phyloP scores from a whole-genome alignment of 2,113 vertebrate species.

The Phyllopteryx taeniolatus region DNA sequence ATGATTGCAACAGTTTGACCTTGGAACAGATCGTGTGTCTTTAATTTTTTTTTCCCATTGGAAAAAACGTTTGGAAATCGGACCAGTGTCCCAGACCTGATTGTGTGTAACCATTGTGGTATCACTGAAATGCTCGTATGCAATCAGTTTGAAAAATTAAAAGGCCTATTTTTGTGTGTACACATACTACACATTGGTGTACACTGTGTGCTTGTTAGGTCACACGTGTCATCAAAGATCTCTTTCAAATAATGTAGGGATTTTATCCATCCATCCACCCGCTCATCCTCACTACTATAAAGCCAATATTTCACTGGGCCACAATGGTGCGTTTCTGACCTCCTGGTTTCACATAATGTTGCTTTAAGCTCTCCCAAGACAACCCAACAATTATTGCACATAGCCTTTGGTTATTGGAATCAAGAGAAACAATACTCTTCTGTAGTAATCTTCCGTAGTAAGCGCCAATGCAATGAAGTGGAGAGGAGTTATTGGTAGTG shows the following conservation, averaged over 20 bases:
- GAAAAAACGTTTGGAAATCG: too few relatives aligned
- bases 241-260: conserved; percentile 32
- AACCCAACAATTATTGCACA: conserved; percentile 31
- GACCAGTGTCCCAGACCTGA: too few relatives aligned
- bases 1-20: too few relatives aligned
- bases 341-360: conserved; percentile 21
- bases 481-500: conserved; percentile 47
- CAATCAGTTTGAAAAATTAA: background rate
- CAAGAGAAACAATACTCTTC: conserved; percentile 36
- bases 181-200: background rate
- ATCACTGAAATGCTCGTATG: background rate
- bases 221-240: conserved; percentile 52
- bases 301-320: conserved; percentile 13
- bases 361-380: conserved; percentile 24
- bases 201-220: conserved; percentile 8
- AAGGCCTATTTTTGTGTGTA: background rate
- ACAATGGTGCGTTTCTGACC: conserved; percentile 22
- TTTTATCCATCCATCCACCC: conserved; percentile 6
- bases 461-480: conserved; percentile 27
- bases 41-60: too few relatives aligned
- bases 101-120: too few relatives aligned
- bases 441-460: conserved; percentile 24
- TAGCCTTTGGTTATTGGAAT: conserved; percentile 31
- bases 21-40: too few relatives aligned
- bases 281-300: too few relatives aligned